phyloP scores from a whole-genome alignment of 35 echinoderm and acorn worm genomes.

The Acanthaster planci region DNA sequence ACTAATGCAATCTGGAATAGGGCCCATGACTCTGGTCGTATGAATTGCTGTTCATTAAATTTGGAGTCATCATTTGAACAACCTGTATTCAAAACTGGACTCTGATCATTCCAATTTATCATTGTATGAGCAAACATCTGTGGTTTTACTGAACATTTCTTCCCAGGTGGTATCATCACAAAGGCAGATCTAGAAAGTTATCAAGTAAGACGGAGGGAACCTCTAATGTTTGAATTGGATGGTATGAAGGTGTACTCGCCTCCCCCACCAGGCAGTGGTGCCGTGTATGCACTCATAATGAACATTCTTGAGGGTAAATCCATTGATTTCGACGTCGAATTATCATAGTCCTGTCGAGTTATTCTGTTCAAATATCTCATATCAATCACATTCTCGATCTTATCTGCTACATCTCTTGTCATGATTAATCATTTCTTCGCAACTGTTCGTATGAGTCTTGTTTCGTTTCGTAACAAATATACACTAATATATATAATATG shows the following conservation, averaged over 20 bases:
- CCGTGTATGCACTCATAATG: slow-evolving; percentile 35
- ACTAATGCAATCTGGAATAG: neutral
- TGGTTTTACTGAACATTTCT: neutral
- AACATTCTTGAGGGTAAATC: slow-evolving; percentile 55
- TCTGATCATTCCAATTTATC: no score
- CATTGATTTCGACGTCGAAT: no score
- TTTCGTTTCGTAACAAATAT: no score
- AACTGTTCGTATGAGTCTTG: no score
- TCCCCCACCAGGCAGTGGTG: slow-evolving; percentile 41
- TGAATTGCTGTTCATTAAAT: neutral
- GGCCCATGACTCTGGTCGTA: neutral
- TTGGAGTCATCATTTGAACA: neutral
- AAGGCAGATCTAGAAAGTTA: slow-evolving; percentile 52
- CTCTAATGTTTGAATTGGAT: slow-evolving; percentile 19
- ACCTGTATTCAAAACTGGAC: neutral
- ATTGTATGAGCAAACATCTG: no score
- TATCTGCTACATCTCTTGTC: neutral
- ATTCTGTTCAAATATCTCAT: neutral
- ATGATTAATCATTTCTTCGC: no score
- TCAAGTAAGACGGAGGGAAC: neutral
- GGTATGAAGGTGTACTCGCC: slow-evolving; percentile 15
- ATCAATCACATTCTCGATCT: neutral
- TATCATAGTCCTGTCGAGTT: neutral
- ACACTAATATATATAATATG: no score
- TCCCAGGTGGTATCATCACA: slow-evolving; percentile 72